Percentiles rank a stretch among this genome's conserved stretches.
Evolutionary conservation across 2,888 invertebrate species (phyloP).

Genomic region (Agrotis clavis): DNA sequence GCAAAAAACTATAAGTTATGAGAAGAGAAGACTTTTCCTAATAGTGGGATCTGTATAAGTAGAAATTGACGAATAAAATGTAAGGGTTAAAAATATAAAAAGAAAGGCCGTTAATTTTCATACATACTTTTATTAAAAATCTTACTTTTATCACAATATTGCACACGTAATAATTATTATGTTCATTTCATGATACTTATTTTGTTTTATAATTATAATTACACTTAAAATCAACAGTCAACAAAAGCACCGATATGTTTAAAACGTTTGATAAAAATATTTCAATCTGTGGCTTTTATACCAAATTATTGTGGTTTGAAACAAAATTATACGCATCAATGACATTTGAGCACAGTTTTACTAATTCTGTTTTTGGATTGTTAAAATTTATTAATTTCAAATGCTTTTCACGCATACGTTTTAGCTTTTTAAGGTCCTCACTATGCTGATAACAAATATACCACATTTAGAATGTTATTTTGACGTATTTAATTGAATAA

Average conservation of each 20-base stretch:
- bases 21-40: too few relatives aligned
- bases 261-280: slow-evolving; percentile 50
- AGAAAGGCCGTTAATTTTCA: slow-evolving; percentile 42
- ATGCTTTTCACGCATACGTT: too few relatives aligned
- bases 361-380: too few relatives aligned
- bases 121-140: slow-evolving; percentile 76
- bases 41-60: too few relatives aligned
- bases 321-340: background rate
- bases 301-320: slow-evolving; percentile 3
- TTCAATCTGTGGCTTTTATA: slow-evolving; percentile 49
- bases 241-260: slow-evolving; percentile 85
- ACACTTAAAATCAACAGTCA: slow-evolving; percentile 81
- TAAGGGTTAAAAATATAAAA: slow-evolving; percentile 11
- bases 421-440: too few relatives aligned
- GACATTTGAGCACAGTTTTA: background rate
- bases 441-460: too few relatives aligned
- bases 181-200: slow-evolving; percentile 65
- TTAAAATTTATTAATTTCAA: too few relatives aligned
- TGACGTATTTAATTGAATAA: too few relatives aligned
- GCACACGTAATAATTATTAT: slow-evolving; percentile 72
- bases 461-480: too few relatives aligned
- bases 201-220: slow-evolving; percentile 54
- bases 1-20: too few relatives aligned
- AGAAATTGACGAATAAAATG: too few relatives aligned
- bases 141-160: slow-evolving; percentile 80